These are phyloP conservation scores for Eumaeus atala DNA, from an alignment of 1,140 invertebrate species.

Conservation along the genomic window DNA sequence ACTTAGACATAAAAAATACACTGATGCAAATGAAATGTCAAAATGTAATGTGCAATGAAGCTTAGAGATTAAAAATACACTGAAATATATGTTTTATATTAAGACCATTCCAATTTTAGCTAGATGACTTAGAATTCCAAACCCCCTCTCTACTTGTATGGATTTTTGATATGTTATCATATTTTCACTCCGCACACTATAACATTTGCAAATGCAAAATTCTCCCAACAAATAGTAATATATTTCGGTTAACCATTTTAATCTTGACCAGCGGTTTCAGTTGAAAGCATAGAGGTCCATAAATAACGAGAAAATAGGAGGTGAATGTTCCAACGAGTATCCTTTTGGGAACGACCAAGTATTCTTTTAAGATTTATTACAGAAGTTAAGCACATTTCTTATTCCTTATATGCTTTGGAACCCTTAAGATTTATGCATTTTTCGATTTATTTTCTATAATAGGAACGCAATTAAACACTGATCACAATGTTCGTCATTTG, in stretches of 20 bases:
- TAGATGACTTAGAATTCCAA: too few species aligned
- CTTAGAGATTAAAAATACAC: too few species aligned
- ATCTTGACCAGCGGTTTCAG: constrained; percentile 61
- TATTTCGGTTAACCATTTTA: constrained; percentile 69
- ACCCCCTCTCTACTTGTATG: background rate
- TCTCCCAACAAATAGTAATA: constrained; percentile 53
- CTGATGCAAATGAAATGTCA: too few species aligned
- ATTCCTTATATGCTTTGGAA: constrained; percentile 64
- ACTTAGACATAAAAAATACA: too few species aligned
- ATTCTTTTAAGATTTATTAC: constrained; percentile 74
- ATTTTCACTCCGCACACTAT: constrained; percentile 12
- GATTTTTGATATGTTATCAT: background rate
- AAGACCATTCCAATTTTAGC: too few species aligned
- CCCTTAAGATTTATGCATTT: constrained; percentile 47
- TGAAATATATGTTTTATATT: too few species aligned
- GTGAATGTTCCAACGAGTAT: constrained; percentile 68
- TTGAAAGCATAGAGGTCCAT: constrained; percentile 66
- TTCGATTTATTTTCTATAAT: constrained; percentile 14
- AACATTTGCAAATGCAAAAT: constrained; percentile 49
- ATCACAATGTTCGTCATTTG: too few species aligned
- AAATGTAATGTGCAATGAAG: too few species aligned
- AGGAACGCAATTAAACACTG: background rate
- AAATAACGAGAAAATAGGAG: constrained; percentile 73
- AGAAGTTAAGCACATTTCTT: constrained; percentile 69
- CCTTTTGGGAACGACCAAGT: constrained; percentile 70